Conservation (phyloP, 2,888 invertebrate species). For the Orthosia cruda region DNA sequence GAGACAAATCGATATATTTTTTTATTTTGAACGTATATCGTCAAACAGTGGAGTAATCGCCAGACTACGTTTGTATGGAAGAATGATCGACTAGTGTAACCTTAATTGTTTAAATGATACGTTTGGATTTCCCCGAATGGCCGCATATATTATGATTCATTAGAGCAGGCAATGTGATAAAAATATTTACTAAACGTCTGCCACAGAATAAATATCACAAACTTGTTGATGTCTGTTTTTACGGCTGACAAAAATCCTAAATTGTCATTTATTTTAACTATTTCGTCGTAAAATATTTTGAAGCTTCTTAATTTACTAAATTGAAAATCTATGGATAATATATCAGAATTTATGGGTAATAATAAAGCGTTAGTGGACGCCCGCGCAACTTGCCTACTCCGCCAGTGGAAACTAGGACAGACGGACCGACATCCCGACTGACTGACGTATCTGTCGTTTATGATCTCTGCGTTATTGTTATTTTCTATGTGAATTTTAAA, state of each 20-base stretch:
- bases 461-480: slow-evolving; percentile 58
- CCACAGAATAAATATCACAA: neutral
- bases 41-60: too few species aligned
- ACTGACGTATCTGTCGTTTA: slow-evolving; percentile 57
- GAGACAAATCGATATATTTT: too few species aligned
- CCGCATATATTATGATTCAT: slow-evolving; percentile 1
- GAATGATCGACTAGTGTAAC: too few species aligned
- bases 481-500: slow-evolving; percentile 45
- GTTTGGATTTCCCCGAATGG: slow-evolving; percentile 17
- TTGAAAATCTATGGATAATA: slow-evolving; percentile 19
- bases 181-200: slow-evolving; percentile 20
- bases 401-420: slow-evolving; percentile 64
- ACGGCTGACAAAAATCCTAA: slow-evolving; percentile 9
- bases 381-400: slow-evolving; percentile 48
- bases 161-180: neutral
- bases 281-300: slow-evolving; percentile 2
- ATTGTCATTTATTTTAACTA: slow-evolving; percentile 20
- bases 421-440: slow-evolving; percentile 57
- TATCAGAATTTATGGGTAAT: slow-evolving; percentile 27
- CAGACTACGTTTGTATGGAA: too few species aligned
- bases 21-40: too few species aligned
- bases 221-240: neutral
- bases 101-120: neutral
- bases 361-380: slow-evolving; percentile 41
- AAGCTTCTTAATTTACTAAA: slow-evolving; percentile 25